Evolutionary conservation across 2,113 vertebrate species (phyloP), one percentile per base, ranked within the genome.

Genomic region (Aegotheles bennettii): DNA sequence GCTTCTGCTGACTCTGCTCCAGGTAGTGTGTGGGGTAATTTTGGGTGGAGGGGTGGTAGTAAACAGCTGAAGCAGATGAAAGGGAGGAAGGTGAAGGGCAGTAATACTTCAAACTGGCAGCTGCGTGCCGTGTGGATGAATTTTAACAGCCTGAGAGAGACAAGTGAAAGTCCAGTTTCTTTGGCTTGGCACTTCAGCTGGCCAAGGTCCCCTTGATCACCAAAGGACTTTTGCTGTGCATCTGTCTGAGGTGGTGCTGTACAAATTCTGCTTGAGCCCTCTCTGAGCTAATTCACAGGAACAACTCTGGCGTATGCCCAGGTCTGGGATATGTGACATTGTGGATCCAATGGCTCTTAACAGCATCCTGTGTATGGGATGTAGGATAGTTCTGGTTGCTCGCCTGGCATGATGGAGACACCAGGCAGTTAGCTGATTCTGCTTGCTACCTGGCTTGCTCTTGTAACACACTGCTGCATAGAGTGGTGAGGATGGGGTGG

Each of bases 391-490:
- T 77, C 38, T 59, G 26, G 17, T 28, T 53, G 42, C 26, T 84
- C 19, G 31, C 9, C 40, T 84, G 47, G 16, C 13, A 1, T 5
- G 11, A 53, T 73, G 43, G n/a, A 57, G 42, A 40, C 43, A 74
- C 6, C 17, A 65, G 29, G 6, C 31, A 35, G 26, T 38, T 1
- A 1, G 7, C 21, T 13, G 6, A 35, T 48, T 77, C 29, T 48
- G 13, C 59, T 50, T 67, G 43, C 42, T 67, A 15, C 19, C 17
- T 59, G 40, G 9, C 42, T 45, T 74, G 38, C 16, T 51, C 16
- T 77, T 1, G 0, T 81, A 42, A 45, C 19, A 28, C 19, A 0
- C 6, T n/a, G 18, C n/a, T 73, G 14, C 2, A 0, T 65, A 38
- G 33, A 25, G 25, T 9, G 15, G 9, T 33, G 25, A 65, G 25